phyloP scores from a whole-genome alignment of 2,888 invertebrate species.

The Allacma fusca region DNA sequence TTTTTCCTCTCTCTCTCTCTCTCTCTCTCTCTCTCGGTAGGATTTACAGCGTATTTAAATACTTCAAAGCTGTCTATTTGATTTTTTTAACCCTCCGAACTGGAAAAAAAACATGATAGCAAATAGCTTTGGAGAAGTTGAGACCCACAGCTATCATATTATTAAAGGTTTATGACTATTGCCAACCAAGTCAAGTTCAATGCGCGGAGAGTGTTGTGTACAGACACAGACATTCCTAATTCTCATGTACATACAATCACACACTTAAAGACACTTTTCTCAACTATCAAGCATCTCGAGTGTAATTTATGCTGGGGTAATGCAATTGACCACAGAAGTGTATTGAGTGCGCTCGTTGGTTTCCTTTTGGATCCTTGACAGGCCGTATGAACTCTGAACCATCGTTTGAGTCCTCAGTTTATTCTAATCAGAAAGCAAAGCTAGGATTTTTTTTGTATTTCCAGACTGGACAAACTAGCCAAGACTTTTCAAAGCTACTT shows the following conservation, averaged over 20 bases:
- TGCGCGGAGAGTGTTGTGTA: no score
- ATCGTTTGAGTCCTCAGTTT: slow-evolving; percentile 34
- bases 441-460: background rate
- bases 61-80: no score
- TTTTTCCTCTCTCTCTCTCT: no score
- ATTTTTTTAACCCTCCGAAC: no score
- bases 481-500: slow-evolving; percentile 25
- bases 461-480: slow-evolving; percentile 20
- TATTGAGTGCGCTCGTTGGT: background rate
- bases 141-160: no score
- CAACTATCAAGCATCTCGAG: background rate
- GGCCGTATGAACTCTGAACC: slow-evolving; percentile 34
- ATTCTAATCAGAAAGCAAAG: slow-evolving; percentile 39
- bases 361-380: slow-evolving; percentile 10
- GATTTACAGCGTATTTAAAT: no score
- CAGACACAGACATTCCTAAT: background rate
- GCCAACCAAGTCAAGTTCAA: no score
- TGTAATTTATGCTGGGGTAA: slow-evolving; percentile 25
- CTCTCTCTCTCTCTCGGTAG: no score
- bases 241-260: background rate
- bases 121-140: no score
- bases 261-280: background rate
- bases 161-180: no score
- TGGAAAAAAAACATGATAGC: no score
- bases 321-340: background rate